A percentile compares a stretch with the other conserved stretches of the same genome.
phyloP scores from a whole-genome alignment of 2,113 vertebrate genomes.

The Saccopteryx leptura region DNA sequence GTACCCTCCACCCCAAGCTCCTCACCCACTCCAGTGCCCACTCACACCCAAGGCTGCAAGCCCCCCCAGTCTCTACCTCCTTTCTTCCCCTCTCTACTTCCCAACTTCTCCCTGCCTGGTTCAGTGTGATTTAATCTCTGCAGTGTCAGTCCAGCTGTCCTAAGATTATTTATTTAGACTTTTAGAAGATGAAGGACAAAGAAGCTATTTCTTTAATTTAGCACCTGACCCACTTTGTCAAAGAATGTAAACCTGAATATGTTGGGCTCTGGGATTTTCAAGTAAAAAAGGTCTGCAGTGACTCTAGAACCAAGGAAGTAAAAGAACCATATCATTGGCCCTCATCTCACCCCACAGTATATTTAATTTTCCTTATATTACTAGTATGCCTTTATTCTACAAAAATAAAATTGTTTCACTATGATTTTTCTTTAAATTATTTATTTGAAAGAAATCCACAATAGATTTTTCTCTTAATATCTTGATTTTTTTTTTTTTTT shows the following conservation, averaged over 20 bases:
- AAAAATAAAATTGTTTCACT: neutral
- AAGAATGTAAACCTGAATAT: neutral
- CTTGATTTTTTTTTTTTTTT: neutral
- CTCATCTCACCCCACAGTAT: neutral
- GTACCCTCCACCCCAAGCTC: rapidly evolving
- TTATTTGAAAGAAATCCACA: neutral
- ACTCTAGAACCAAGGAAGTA: neutral
- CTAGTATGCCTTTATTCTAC: neutral
- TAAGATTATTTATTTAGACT: neutral
- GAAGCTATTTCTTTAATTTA: neutral
- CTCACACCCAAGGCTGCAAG: neutral
- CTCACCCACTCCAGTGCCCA: neutral
- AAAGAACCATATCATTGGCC: neutral
- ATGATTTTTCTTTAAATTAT: neutral
- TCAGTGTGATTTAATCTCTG: neutral
- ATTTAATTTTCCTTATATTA: neutral
- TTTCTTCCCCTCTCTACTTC: no score
- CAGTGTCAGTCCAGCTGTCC: neutral
- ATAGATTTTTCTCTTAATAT: neutral
- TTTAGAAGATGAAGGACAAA: conserved; percentile 19
- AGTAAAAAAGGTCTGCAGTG: neutral
- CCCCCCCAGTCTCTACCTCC: neutral
- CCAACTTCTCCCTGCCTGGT: neutral
- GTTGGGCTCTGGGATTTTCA: conserved; percentile 7
- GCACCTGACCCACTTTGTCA: neutral